Evolutionary conservation across 30 jellyfish, hydroid and myxozoan species (phyloP).

Genomic region (Cassiopea xamachana): DNA sequence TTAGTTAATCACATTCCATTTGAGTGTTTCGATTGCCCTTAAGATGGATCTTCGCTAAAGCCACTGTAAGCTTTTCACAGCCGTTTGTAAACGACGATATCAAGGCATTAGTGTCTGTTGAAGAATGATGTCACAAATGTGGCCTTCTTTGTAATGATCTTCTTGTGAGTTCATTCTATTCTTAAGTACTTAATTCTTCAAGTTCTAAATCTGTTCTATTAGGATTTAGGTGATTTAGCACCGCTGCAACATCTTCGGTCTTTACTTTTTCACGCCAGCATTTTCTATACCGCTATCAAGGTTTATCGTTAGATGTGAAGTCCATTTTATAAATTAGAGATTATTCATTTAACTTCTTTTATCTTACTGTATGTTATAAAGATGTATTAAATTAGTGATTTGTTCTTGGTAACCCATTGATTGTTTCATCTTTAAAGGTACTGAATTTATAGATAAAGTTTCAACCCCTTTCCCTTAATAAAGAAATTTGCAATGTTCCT

Average conservation of each 20-base stretch:
- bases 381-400: too few relatives aligned
- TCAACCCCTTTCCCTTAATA: too few relatives aligned
- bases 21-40: slow-evolving; percentile 36
- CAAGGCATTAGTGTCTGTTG: neutral
- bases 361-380: too few relatives aligned
- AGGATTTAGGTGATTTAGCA: neutral
- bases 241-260: neutral
- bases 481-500: too few relatives aligned
- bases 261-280: too few relatives aligned
- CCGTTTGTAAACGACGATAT: slow-evolving; percentile 15
- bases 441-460: too few relatives aligned
- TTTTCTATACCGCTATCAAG: too few relatives aligned
- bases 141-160: neutral
- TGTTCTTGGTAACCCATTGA: too few relatives aligned
- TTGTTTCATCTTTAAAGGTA: too few relatives aligned
- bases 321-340: too few relatives aligned
- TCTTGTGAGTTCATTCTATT: neutral
- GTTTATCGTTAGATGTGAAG: too few relatives aligned
- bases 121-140: neutral
- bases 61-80: slow-evolving; percentile 41
- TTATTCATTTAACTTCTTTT: too few relatives aligned
- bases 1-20: slow-evolving; percentile 30
- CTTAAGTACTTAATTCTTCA: neutral
- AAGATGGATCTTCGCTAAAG: slow-evolving; percentile 23
- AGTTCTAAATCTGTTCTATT: neutral